Conservation (phyloP, 2,888 invertebrate species). For the Andricus curvator region DNA sequence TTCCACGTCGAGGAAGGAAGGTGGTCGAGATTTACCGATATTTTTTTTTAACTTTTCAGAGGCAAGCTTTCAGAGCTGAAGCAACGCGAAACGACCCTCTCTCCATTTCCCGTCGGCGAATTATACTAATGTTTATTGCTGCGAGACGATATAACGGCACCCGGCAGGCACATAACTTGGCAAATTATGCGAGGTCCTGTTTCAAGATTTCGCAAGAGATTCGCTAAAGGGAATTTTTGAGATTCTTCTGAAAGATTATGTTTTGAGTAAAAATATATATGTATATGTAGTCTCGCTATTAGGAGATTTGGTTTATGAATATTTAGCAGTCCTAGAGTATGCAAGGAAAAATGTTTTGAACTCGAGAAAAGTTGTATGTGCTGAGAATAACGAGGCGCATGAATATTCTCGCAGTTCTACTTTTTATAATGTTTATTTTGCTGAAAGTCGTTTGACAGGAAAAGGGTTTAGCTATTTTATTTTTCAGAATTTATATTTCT, state of each 20-base stretch:
- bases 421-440: too few relatives aligned
- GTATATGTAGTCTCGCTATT: too few relatives aligned
- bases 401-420: too few relatives aligned
- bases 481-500: too few relatives aligned
- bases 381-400: too few relatives aligned
- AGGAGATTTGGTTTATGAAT: too few relatives aligned
- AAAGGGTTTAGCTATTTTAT: too few relatives aligned
- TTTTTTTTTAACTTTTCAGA: constrained; percentile 5
- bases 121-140: constrained; percentile 64
- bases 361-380: too few relatives aligned
- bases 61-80: constrained; percentile 5
- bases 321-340: too few relatives aligned
- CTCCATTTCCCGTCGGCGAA: constrained; percentile 48
- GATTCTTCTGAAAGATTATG: background rate
- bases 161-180: constrained; percentile 60
- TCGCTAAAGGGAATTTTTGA: background rate
- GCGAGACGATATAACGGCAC: constrained; percentile 60
- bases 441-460: too few relatives aligned
- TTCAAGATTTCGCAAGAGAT: constrained; percentile 55
- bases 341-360: too few relatives aligned
- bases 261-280: background rate
- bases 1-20: constrained; percentile 1
- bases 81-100: background rate
- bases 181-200: constrained; percentile 60
- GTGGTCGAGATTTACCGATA: constrained; percentile 30